These are phyloP conservation scores for Phymastichus coffea DNA, from an alignment of 1,140 invertebrate genomes.

Conservation along the genomic window DNA sequence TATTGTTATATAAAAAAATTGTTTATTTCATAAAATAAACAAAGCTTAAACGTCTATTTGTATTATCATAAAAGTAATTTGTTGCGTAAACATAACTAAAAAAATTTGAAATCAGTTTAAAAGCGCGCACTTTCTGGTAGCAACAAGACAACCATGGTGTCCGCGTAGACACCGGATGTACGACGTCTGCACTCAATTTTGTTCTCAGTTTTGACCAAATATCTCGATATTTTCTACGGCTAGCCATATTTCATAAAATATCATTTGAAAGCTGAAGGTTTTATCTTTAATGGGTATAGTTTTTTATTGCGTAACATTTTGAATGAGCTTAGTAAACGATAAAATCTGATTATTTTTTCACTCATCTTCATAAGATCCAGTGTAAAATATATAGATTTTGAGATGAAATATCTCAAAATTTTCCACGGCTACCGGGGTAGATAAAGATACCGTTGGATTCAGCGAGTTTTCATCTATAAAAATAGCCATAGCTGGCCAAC, in stretches of 20 bases:
- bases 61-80: too few relatives aligned
- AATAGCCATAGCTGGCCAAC: too few relatives aligned
- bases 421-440: neutral
- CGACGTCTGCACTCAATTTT: too few relatives aligned
- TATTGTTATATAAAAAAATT: neutral
- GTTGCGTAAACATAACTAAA: too few relatives aligned
- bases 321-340: neutral
- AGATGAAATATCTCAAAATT: neutral
- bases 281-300: slow-evolving; percentile 5
- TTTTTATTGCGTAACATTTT: neutral
- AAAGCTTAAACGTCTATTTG: too few relatives aligned
- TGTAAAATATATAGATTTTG: neutral
- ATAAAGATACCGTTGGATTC: neutral
- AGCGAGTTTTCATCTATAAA: neutral
- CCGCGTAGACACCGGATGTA: too few relatives aligned
- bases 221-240: neutral
- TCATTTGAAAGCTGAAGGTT: neutral
- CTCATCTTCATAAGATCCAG: neutral
- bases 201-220: neutral
- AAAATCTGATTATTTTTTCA: too few relatives aligned
- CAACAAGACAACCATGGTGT: too few relatives aligned
- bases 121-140: too few relatives aligned
- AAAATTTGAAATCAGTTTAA: too few relatives aligned
- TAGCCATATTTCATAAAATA: neutral
- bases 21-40: too few relatives aligned